Evolutionary conservation across 2,797 vertebrate species (phyloP).

Genomic region (Ctenopoma multispine): DNA sequence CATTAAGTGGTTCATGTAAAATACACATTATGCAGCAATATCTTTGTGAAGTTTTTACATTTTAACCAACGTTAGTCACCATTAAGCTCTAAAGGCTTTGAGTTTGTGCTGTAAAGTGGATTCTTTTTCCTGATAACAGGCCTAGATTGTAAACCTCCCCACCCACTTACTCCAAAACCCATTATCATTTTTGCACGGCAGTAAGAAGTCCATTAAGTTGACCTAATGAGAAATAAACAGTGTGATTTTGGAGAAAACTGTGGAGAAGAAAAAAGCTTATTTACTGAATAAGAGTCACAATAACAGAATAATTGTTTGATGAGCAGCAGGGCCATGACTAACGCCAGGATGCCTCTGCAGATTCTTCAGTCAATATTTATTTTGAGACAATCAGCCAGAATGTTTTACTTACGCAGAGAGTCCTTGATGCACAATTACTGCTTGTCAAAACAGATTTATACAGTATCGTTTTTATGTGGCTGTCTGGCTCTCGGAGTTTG

Average conservation of each 20-base stretch:
- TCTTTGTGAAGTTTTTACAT: no score
- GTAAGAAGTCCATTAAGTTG: conserved; percentile 44
- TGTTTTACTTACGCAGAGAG: conserved; percentile 40
- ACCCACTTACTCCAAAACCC: conserved; percentile 10
- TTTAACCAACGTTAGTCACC: no score
- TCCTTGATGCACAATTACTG: conserved; percentile 52
- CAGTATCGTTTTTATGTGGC: conserved; percentile 1
- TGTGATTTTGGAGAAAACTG: background rate
- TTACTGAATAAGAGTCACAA: conserved; percentile 22
- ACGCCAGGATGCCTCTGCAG: conserved; percentile 29
- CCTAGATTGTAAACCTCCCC: background rate
- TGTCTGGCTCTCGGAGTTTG: conserved; percentile 22
- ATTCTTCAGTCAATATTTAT: conserved; percentile 59
- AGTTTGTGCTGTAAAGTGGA: no score
- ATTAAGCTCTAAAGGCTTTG: no score
- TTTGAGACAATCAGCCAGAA: conserved; percentile 49
- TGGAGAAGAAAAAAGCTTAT: conserved; percentile 15
- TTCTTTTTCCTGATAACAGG: background rate
- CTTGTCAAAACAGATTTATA: conserved; percentile 55
- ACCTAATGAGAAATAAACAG: conserved; percentile 61
- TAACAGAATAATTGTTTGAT: conserved; percentile 28
- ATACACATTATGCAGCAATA: no score
- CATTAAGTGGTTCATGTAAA: no score
- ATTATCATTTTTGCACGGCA: conserved; percentile 40
- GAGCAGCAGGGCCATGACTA: conserved; percentile 4